These are phyloP conservation scores for Oncorhynchus kisutch DNA, from an alignment of 2,113 vertebrate species.

Conservation along the genomic window DNA sequence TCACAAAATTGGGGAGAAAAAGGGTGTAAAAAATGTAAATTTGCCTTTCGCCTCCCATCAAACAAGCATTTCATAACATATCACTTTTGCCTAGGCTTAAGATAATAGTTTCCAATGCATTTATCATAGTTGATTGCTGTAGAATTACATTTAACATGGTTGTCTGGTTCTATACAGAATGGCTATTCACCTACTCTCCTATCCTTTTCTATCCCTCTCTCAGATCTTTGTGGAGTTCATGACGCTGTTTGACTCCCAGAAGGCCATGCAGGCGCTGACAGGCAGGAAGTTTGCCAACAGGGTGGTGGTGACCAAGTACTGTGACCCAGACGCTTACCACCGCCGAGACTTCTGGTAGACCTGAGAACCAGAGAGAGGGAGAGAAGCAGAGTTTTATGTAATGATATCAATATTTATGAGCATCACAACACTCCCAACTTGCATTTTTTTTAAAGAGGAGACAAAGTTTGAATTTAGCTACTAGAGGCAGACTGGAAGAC, in stretches of 20 bases:
- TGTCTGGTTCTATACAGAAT: background rate
- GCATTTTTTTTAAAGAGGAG: no score
- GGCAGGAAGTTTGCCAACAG: conserved; percentile 93
- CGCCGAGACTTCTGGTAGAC: conserved; percentile 91
- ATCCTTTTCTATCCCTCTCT: background rate
- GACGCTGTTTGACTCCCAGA: conserved; percentile 91
- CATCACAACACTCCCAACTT: no score
- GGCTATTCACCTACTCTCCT: background rate
- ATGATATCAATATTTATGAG: no score
- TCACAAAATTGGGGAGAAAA: no score
- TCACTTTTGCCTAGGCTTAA: no score
- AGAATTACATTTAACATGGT: background rate
- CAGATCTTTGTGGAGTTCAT: conserved; percentile 95
- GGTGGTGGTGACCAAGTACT: conserved; percentile 94
- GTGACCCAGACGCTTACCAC: conserved; percentile 92
- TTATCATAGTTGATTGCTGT: no score
- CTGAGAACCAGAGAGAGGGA: background rate
- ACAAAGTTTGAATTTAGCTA: no score
- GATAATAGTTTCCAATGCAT: no score
- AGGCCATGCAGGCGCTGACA: conserved; percentile 92
- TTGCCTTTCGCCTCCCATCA: no score
- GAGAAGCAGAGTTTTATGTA: background rate
- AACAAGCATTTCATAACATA: no score
- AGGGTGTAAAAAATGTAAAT: no score
- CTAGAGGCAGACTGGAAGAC: no score